Percentiles rank a stretch among this genome's conserved stretches.
Evolutionary conservation across 2,888 invertebrate genomes (phyloP).

Genomic region (Nomada fucata): DNA sequence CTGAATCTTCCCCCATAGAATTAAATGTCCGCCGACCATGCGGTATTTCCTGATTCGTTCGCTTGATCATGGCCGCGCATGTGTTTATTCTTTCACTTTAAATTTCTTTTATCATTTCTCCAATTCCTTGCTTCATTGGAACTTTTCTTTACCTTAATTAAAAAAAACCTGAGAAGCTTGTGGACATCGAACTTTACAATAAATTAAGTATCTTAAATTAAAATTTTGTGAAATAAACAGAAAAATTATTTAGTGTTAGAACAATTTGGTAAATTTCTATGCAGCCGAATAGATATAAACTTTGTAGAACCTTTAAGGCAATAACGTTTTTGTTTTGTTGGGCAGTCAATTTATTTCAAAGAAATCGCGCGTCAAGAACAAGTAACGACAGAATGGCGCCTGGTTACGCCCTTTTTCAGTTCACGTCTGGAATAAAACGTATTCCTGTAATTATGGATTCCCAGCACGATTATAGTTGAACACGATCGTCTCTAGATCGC

Average conservation of each 20-base stretch:
- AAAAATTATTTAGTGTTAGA: too few relatives aligned
- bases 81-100: not conserved
- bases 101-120: not conserved
- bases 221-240: too few relatives aligned
- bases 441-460: constrained; percentile 33
- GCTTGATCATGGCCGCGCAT: not conserved
- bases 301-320: too few relatives aligned
- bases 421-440: constrained; percentile 30
- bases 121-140: not conserved
- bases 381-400: not conserved
- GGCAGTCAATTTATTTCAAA: too few relatives aligned
- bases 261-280: too few relatives aligned
- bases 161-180: not conserved
- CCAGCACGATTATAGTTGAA: constrained; percentile 18
- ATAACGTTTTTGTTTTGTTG: too few relatives aligned
- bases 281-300: too few relatives aligned
- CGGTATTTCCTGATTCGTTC: constrained; percentile 8
- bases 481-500: constrained; percentile 11
- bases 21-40: not conserved
- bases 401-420: constrained; percentile 12
- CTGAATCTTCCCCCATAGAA: constrained; percentile 26
- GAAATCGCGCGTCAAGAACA: not conserved
- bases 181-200: too few relatives aligned
- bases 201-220: too few relatives aligned
- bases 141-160: not conserved